Evolutionary conservation across 2,797 vertebrate species (phyloP).

Genomic region (Pangasius larnaudii): DNA sequence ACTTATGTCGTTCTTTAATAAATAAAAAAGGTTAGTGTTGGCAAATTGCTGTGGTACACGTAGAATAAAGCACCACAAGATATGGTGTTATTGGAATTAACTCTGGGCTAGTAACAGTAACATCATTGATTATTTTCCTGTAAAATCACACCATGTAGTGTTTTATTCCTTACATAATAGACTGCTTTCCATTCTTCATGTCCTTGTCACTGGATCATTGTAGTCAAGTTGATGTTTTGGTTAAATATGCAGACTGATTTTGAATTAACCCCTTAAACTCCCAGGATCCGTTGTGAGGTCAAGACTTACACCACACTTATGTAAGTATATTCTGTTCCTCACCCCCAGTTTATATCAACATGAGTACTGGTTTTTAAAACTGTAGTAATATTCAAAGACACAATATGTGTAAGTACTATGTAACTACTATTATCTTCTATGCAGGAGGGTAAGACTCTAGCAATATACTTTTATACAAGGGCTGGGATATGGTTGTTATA

Average conservation of each 20-base stretch:
- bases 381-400: background rate
- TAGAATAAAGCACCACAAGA: background rate
- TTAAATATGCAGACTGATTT: background rate
- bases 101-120: background rate
- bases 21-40: background rate
- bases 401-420: no score
- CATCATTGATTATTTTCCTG: background rate
- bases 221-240: background rate
- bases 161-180: background rate
- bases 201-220: background rate
- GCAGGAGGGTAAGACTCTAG: background rate
- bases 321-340: background rate
- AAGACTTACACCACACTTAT: background rate
- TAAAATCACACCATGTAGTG: background rate
- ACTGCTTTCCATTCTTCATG: background rate
- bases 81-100: background rate
- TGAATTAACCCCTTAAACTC: background rate
- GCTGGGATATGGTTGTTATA: background rate
- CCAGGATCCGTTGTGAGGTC: background rate
- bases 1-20: background rate
- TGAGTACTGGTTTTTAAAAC: background rate
- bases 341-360: background rate
- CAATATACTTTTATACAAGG: background rate
- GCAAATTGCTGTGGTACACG: background rate
- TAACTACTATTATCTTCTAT: background rate